Percentiles rank a stretch among this genome's conserved stretches.
These are phyloP conservation scores for Melitaea cinxia DNA, from an alignment of 1,140 invertebrate genomes.

Conservation along the genomic window DNA sequence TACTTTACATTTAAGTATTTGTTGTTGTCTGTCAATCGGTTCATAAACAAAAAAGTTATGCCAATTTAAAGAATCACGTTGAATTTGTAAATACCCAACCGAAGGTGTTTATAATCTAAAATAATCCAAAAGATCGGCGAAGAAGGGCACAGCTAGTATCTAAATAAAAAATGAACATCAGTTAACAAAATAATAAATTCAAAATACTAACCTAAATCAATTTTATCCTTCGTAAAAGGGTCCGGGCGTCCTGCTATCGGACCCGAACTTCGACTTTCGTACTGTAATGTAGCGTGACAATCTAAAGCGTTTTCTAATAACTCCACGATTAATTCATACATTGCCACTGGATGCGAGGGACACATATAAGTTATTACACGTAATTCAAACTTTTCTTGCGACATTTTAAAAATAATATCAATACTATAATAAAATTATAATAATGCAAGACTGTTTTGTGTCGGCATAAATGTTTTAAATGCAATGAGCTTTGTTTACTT, in stretches of 20 bases:
- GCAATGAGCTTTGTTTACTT: constrained; percentile 20
- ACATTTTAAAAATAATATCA: constrained; percentile 46
- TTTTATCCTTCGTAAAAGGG: constrained; percentile 81
- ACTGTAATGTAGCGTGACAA: constrained; percentile 80
- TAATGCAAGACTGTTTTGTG: background rate
- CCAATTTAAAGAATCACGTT: too few relatives aligned
- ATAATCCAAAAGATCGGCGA: too few relatives aligned
- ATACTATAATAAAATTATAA: background rate
- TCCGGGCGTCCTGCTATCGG: constrained; percentile 78
- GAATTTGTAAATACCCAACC: too few relatives aligned
- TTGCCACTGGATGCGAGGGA: constrained; percentile 83
- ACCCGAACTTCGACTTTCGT: constrained; percentile 82
- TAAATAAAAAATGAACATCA: too few relatives aligned
- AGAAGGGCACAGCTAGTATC: too few relatives aligned
- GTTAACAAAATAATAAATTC: background rate
- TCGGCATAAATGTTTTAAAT: background rate
- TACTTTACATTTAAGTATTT: too few relatives aligned
- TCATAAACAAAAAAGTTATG: too few relatives aligned
- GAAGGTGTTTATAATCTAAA: too few relatives aligned
- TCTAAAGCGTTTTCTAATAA: constrained; percentile 81
- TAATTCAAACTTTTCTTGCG: constrained; percentile 63
- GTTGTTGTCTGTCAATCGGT: too few relatives aligned
- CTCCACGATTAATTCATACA: constrained; percentile 83
- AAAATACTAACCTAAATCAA: constrained; percentile 83
- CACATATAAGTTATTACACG: constrained; percentile 84